A percentile compares a stretch with the other conserved stretches of the same genome.
Conservation (phyloP, 2,888 invertebrate genomes). For the Spodoptera exigua region DNA sequence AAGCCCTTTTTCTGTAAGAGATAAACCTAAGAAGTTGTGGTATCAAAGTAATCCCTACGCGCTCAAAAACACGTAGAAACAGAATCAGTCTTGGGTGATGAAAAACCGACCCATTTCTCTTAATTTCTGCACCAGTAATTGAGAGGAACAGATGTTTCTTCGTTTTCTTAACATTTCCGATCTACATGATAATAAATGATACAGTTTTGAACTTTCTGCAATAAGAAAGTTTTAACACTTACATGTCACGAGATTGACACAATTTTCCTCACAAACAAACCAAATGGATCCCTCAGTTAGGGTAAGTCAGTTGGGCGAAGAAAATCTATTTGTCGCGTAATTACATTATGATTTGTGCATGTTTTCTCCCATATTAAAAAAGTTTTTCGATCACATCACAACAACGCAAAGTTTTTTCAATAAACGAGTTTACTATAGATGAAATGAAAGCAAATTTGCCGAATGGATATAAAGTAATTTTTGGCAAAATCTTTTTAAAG, state of each 20-base stretch:
- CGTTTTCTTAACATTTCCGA: constrained; percentile 25
- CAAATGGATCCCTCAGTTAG: constrained; percentile 4
- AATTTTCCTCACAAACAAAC: constrained; percentile 14
- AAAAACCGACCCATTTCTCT: constrained; percentile 35
- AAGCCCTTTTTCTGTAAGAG: constrained; percentile 20
- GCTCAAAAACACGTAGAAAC: constrained; percentile 31
- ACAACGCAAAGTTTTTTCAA: neutral
- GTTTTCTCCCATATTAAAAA: neutral
- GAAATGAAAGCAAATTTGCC: neutral
- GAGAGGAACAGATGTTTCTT: constrained; percentile 29
- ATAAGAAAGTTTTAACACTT: constrained; percentile 4
- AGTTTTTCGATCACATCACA: neutral
- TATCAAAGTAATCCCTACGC: constrained; percentile 32
- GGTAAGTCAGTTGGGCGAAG: neutral
- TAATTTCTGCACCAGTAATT: constrained; percentile 33
- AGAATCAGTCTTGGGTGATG: constrained; percentile 5
- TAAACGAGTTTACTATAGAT: neutral
- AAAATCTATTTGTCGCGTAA: neutral
- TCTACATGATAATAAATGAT: constrained; percentile 20
- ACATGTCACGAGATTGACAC: constrained; percentile 13
- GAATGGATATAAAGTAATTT: no score
- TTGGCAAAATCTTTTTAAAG: neutral
- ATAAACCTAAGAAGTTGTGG: constrained; percentile 18
- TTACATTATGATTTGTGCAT: neutral
- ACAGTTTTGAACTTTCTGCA: constrained; percentile 19